Evolutionary conservation across 2,888 invertebrate genomes (phyloP), one percentile per base, ranked within the genome.

Genomic region (Drosophila longiperda): DNA sequence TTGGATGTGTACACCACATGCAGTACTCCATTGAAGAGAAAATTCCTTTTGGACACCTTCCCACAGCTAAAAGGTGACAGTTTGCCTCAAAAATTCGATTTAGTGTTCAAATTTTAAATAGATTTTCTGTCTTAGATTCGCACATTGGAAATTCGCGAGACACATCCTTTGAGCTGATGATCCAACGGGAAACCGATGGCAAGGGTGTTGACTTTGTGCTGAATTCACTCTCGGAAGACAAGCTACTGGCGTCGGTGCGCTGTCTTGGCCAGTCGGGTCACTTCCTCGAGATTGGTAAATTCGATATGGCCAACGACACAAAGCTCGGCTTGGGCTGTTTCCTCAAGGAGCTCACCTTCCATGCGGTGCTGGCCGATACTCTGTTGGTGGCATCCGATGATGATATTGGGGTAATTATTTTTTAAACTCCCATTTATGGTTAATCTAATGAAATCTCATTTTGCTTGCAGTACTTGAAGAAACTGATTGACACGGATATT

Each of bases 211-310:
- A 99, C 90, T 93, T 98, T 61, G 97, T 99, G 17, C 93, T 98
- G 9, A 99, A 99, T 92, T 98, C 98, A 0, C 93, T 99, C 50
- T 95, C 98, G 0, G 98, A 98, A 89, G 98, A 99, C 53, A 99
- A 99, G 92, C 94, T 99, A 0, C 94, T 95, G 87, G 96, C 96
- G 0, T 95, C 96, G 0, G 92, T 95, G 0, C 93, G 95, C 4
- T 96, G 96, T 78, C 91, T 96, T 12, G 95, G 94, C 0, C 80
- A 81, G 3, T 93, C 94, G 0, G 96, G 97, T 12, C 94, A 95
- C 66, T 98, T 98, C 92, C 92, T 97, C 57, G 97, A 98, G 93
- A 97, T 98, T 72, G 97, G 98, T 52, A 98, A 97, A 93, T 96
- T 95, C 88, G 97, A 98, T 92, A 93, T 97, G 86, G 94, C 95